Base-by-base conservation (phyloP, 2,888 invertebrate species). In the Merodon equestris region DNA sequence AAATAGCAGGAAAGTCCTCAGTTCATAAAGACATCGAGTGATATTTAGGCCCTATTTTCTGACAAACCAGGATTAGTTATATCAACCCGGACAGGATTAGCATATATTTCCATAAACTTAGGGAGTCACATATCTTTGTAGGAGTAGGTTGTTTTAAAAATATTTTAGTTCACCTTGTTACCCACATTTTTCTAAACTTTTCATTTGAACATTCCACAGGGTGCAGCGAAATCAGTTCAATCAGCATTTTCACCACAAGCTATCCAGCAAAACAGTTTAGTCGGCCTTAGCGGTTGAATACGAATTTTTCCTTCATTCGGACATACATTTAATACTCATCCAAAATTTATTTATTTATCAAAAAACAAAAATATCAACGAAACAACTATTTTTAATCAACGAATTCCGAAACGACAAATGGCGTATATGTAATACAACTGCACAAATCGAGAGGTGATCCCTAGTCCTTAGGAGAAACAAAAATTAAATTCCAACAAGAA, bases 211-310 rank as follows among this genome's bases (percentile, higher is more conserved):
- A 58, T n/a, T 83, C 90, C 91, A 56, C 91, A 94, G 94, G 94
- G 94, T 84, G 94, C 94, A 82, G 93, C 94, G 17, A 91, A 92
- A 84, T 92, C 93, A 17, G 91, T 94, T 82, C 93, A 93, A 87
- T 91, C 90, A 71, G 91, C 93, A 81, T 91, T 93, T 74, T 90
- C 90, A 73, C 90, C 91, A 3, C 91, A 91, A 40, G 66, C 81
- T 50, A 34, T 82, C 7, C 72, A 57, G 14, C 81, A 81, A 51
- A 64, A 70, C 7, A 71, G 51, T 57, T 57, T 77, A 42, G 13
- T 53, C 10, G 61, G 67, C 9, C 48, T 77, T 12, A 67, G 77
- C 48, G 77, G 77, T 17, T 77, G 40, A 67, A 27, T 9, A 7
- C 1, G 1, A 34, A 34, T 44, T 0, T 2, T 40, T 12, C 4